A percentile compares a stretch with the other conserved stretches of the same genome.
These are phyloP conservation scores for Falco concolor DNA, from an alignment of 2,797 vertebrate species.

Conservation along the genomic window DNA sequence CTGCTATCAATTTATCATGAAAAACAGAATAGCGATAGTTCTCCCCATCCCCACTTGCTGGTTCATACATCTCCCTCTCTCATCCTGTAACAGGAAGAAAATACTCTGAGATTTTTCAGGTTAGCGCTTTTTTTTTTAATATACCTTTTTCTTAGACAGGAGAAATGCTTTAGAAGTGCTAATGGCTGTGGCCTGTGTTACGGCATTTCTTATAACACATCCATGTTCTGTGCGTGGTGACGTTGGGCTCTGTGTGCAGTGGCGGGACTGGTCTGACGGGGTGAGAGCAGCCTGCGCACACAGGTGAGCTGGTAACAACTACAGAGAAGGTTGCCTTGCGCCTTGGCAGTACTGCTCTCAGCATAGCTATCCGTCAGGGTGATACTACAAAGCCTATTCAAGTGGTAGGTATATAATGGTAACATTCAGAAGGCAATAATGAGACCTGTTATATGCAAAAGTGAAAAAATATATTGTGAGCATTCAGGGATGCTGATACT, in stretches of 20 bases:
- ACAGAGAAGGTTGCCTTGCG: not conserved
- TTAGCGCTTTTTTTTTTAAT: not conserved
- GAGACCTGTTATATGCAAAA: not conserved
- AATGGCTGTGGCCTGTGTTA: not conserved
- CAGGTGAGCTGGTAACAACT: not conserved
- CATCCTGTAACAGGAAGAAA: not conserved
- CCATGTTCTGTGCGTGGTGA: not conserved
- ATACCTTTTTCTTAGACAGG: not conserved
- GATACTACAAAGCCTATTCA: not conserved
- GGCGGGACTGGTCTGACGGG: not conserved
- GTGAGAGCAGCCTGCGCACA: not conserved
- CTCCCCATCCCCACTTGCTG: not conserved
- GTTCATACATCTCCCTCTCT: not conserved
- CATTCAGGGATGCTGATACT: not conserved
- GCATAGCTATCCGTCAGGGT: not conserved
- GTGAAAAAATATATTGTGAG: not conserved
- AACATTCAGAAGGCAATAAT: not conserved
- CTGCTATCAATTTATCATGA: not conserved
- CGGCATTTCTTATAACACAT: fast-evolving
- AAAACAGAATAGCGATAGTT: not conserved
- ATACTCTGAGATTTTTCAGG: not conserved
- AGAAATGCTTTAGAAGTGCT: not conserved
- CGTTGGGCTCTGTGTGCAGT: not conserved
- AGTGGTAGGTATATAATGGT: not conserved
- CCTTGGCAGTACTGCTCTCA: not conserved